Evolutionary conservation across 2,113 vertebrate species (phyloP), one percentile per base, ranked within the genome.

Genomic region (Callithrix jacchus): DNA sequence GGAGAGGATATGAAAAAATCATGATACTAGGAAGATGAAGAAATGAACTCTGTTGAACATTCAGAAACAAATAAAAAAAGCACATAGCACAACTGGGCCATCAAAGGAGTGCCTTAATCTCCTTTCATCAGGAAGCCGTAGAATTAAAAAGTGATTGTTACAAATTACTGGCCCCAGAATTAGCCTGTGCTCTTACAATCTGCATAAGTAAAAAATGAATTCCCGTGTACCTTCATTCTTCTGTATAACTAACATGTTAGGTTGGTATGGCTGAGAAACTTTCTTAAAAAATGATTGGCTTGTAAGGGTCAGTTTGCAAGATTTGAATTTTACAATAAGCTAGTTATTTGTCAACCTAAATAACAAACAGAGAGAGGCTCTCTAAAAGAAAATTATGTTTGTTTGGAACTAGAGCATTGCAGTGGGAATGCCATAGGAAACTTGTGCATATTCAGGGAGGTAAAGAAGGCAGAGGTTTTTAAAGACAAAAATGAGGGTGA

Each of bases 91-190:
- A 74, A 80, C 18, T 40, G 10, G 68, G 56, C 45, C n/a, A 42
- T 88, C 58, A 89, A 61, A 42, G 70, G 42, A 79, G 58, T 76
- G 13, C 5, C 42, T 64, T 81, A 68, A 66, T 54, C 30, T 92
- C 68, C 87, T 73, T 93, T 90, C 61, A 64, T 71, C 73, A 93
- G 61, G 40, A 88, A 86, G 17, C 27, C 45, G 8, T 23, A 73
- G 91, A 90, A 94, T 82, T 94, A 8, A 25, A 89, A 93, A 91
- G 54, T 82, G 82, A 82, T 35, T 47, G 2, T 91, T 66, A 81
- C 6, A 87, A 32, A 25, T 54, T 64, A 0, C 35, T 91, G 74
- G 45, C 66, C n/a, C 45, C 82, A 76, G 45, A 87, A 74, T 81
- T 84, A 96, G 30, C 54, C 66, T 91, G n/a, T 16, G 8, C 27